Conservation (phyloP, 30 jellyfish, hydroid and myxozoan genomes). For the Rhopilema esculentum region DNA sequence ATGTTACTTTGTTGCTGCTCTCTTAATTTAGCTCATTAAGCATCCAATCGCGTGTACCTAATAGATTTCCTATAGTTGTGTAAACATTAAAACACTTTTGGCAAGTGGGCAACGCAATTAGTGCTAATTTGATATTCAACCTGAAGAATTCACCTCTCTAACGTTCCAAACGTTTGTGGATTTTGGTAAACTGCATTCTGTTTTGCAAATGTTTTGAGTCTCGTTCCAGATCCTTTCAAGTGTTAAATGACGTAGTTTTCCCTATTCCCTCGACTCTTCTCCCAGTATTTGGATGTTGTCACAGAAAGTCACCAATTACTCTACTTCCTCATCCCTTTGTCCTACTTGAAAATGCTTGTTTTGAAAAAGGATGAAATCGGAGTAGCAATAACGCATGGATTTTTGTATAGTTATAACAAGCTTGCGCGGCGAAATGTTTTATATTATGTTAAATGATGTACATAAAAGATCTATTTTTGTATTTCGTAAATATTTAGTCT, state of each 20-base stretch:
- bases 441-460: constrained; percentile 41
- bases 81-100: background rate
- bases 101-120: background rate
- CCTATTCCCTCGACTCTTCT: too few species aligned
- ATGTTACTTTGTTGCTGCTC: background rate
- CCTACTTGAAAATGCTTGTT: background rate
- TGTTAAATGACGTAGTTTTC: too few species aligned
- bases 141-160: background rate
- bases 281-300: too few species aligned
- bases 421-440: constrained; percentile 55
- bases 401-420: background rate
- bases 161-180: too few species aligned
- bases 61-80: background rate
- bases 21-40: background rate
- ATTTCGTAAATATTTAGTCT: constrained; percentile 15
- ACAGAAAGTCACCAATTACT: too few species aligned
- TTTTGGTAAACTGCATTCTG: too few species aligned
- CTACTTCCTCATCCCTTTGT: too few species aligned
- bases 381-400: background rate
- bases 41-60: background rate
- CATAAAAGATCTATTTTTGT: constrained; percentile 63
- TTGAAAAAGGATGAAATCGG: background rate
- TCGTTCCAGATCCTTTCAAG: too few species aligned
- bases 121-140: background rate
- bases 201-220: too few species aligned